These are phyloP conservation scores for Mnemiopsis leidyi DNA, from an alignment of 37 sponge, comb jelly and placozoan species.

Conservation along the genomic window DNA sequence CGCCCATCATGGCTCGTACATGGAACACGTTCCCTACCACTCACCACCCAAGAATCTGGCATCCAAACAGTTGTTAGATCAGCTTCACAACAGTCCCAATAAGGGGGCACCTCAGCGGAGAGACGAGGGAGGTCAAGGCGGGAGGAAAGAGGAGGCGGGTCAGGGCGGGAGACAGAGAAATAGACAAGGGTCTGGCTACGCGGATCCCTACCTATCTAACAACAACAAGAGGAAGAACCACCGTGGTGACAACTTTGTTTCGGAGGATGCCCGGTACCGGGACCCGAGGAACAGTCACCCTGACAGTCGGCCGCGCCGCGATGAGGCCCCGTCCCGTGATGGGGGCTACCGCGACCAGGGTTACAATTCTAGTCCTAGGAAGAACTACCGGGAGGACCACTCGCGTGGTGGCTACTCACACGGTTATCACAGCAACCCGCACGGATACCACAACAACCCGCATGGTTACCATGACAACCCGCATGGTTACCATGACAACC, in stretches of 20 bases:
- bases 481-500: neutral
- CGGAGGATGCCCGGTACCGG: neutral
- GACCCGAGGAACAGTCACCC: neutral
- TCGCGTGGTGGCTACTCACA: neutral
- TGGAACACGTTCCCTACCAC: neutral
- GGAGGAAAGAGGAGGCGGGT: too few relatives aligned
- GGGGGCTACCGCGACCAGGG: neutral
- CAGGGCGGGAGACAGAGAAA: neutral
- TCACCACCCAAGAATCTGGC: constrained; percentile 39
- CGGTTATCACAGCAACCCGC: neutral
- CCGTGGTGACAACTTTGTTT: neutral
- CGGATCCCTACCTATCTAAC: neutral
- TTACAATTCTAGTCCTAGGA: neutral
- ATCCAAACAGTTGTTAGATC: neutral
- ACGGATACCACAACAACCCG: neutral
- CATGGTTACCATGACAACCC: neutral
- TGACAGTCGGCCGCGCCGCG: neutral
- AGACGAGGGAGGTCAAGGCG: neutral
- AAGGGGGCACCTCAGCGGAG: neutral
- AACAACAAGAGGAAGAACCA: neutral
- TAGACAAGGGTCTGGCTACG: neutral
- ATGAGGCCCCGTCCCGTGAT: neutral
- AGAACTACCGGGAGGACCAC: neutral
- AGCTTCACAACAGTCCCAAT: constrained; percentile 1
- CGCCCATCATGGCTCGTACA: neutral